Evolutionary conservation across 2,888 invertebrate species (phyloP).

Genomic region (Panzeria rudis): DNA sequence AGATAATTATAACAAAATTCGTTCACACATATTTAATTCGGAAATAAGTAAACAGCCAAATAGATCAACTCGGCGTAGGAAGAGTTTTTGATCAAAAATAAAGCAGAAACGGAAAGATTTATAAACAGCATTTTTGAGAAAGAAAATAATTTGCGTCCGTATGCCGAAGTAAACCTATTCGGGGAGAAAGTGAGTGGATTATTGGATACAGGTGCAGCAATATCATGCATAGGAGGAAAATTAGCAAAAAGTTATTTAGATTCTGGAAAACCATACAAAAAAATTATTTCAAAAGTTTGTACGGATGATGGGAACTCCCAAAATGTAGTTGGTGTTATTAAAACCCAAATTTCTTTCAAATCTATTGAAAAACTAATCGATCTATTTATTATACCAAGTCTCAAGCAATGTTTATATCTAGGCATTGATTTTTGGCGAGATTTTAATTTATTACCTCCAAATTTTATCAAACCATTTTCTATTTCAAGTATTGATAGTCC

Average conservation of each 20-base stretch:
- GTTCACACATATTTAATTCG: neutral
- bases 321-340: constrained; percentile 22
- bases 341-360: neutral
- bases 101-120: neutral
- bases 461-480: neutral
- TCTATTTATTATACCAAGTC: constrained; percentile 1
- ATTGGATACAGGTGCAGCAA: constrained; percentile 34
- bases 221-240: constrained; percentile 22
- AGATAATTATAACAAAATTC: neutral
- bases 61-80: neutral
- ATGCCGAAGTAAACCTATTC: constrained; percentile 10
- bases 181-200: constrained; percentile 4
- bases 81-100: neutral
- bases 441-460: neutral
- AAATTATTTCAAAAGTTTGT: neutral
- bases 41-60: neutral
- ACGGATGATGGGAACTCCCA: constrained; percentile 24
- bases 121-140: constrained; percentile 10
- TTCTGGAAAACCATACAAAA: constrained; percentile 10
- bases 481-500: too few relatives aligned
- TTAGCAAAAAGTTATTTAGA: constrained; percentile 17
- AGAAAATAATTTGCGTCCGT: constrained; percentile 20
- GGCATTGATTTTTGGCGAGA: constrained; percentile 18
- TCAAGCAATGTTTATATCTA: neutral
- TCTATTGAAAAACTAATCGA: neutral